Evolutionary conservation across 2,113 vertebrate species (phyloP).

Genomic region (Triplophysa rosa): DNA sequence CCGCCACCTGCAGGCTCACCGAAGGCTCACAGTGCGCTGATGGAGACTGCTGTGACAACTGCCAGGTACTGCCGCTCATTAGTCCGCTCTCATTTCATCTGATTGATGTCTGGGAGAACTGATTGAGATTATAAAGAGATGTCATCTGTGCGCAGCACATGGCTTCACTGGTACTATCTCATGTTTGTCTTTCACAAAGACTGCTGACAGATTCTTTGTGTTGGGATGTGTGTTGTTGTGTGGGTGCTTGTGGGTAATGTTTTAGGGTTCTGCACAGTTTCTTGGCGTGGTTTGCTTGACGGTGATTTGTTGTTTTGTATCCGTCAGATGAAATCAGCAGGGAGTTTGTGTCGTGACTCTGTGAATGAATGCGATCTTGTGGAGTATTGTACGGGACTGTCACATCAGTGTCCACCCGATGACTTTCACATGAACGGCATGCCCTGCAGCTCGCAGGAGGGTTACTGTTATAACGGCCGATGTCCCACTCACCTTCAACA

Average conservation of each 20-base stretch:
- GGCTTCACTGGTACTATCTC: no score
- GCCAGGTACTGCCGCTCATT: slow-evolving; percentile 72
- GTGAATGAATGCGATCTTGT: slow-evolving; percentile 80
- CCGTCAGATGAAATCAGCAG: slow-evolving; percentile 71
- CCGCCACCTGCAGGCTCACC: slow-evolving; percentile 79
- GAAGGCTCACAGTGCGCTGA: slow-evolving; percentile 76
- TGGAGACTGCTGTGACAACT: slow-evolving; percentile 82
- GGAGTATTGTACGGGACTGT: slow-evolving; percentile 79
- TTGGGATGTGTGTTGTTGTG: no score
- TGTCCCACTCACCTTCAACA: slow-evolving; percentile 79
- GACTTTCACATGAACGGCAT: slow-evolving; percentile 85
- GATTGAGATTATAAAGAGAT: no score
- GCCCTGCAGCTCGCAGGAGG: slow-evolving; percentile 70
- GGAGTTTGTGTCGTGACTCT: slow-evolving; percentile 71
- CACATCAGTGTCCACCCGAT: slow-evolving; percentile 78
- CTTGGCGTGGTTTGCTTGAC: neutral
- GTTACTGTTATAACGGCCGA: slow-evolving; percentile 82
- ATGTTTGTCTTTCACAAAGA: no score
- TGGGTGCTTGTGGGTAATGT: no score
- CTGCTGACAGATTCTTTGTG: no score
- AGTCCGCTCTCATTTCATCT: no score
- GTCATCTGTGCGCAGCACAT: no score
- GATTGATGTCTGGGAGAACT: no score
- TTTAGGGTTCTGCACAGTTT: neutral
- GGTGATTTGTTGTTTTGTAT: neutral